Evolutionary conservation across 2,113 vertebrate genomes (phyloP), one percentile per base, ranked within the genome.

Genomic region (Corythornis madagascariensis): DNA sequence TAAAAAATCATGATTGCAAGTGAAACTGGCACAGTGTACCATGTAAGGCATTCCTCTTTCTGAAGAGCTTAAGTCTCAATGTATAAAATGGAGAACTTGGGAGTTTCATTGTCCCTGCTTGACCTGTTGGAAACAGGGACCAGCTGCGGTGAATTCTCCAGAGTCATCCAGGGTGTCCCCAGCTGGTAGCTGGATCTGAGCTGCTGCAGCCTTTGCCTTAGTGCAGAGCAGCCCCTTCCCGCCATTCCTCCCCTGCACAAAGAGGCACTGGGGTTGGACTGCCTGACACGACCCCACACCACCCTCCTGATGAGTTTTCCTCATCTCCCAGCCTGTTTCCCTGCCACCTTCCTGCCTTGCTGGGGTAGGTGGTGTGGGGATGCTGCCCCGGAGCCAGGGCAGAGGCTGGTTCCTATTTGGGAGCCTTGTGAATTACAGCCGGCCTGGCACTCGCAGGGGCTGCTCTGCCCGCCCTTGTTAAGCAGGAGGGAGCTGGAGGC

Each of bases 381-480:
- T 78, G 79, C 84, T 89, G 89, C 81, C 85, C 76, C 6, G 10
- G 42, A 72, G 82, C 59, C 2, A 5, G 31, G 74, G 13, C 61
- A 70, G 66, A 25, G 75, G 50, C 97, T 97, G 96, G 92, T 98
- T 97, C 87, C 83, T 64, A 67, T 97, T 97, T 91, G 92, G 50
- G 72, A 96, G 63, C 86, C 96, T 94, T 94, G 79, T 97, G 97
- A 98, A 97, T 97, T 90, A 97, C 59, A 20, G 50, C 43, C 92
- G 40, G 80, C 69, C 57, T 92, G 95, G 95, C 94, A 94, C 63
- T 97, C 94, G 97, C 69, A 35, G 83, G 95, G 93, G 87, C 93
- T 95, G 89, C 93, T 95, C 47, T 88, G 71, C 94, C 40, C 20
- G 74, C 25, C 61, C 96, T 97, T 40, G 56, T 97, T 97, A 98